A percentile compares a stretch with the other conserved stretches of the same genome.
phyloP scores from a whole-genome alignment of 2,888 invertebrate genomes.

The Balanococcus diminutus region DNA sequence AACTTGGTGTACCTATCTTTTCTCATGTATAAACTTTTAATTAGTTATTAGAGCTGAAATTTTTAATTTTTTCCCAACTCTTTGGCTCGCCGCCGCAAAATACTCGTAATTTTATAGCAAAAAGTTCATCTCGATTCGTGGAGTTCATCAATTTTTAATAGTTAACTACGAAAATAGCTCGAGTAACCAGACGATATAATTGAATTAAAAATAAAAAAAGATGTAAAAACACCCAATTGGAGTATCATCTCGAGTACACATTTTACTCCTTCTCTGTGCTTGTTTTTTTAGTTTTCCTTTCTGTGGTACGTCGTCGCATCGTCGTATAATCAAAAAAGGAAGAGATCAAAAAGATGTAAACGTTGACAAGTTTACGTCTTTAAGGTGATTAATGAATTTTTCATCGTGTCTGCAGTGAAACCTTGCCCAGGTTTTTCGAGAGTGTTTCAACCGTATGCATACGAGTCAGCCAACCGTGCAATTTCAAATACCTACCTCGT shows the following conservation, averaged over 20 bases:
- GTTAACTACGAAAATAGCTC: neutral
- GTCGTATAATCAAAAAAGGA: neutral
- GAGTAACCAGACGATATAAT: neutral
- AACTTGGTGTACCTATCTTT: neutral
- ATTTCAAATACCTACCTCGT: constrained; percentile 9
- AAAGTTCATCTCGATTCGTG: neutral
- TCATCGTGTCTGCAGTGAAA: neutral
- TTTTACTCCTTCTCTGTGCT: neutral
- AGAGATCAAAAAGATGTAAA: constrained; percentile 20
- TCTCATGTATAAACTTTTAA: constrained; percentile 23
- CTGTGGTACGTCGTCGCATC: neutral
- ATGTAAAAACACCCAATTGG: neutral
- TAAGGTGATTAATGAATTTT: constrained; percentile 35
- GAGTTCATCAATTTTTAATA: constrained; percentile 17
- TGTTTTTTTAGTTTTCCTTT: neutral
- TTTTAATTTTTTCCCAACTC: neutral
- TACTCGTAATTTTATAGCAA: neutral
- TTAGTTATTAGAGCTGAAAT: neutral
- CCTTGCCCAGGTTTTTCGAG: neutral
- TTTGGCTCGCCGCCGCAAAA: no score
- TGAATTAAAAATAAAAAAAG: neutral
- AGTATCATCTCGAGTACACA: neutral
- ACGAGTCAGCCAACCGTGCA: constrained; percentile 12
- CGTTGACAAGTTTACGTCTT: constrained; percentile 22
- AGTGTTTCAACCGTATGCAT: neutral